Evolutionary conservation across 1,140 invertebrate genomes (phyloP).

Genomic region (Grapholita molesta): DNA sequence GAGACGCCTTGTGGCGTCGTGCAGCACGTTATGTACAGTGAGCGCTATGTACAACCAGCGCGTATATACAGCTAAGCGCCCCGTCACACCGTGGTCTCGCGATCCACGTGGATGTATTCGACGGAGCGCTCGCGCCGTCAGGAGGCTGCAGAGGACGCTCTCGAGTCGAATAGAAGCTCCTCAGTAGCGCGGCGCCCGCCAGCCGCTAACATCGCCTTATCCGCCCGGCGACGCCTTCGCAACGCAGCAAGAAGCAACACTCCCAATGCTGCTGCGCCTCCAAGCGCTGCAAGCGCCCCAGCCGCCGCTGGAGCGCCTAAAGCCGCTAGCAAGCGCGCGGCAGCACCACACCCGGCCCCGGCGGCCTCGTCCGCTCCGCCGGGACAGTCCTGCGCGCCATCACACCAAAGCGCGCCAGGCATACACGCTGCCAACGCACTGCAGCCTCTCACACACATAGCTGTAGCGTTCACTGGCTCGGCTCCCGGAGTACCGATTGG

Average conservation of each 20-base stretch:
- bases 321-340: conserved; percentile 47
- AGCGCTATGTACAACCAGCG: conserved; percentile 22
- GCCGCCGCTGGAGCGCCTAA: conserved; percentile 69
- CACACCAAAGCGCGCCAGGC: conserved; percentile 51
- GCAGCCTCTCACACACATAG: conserved; percentile 46
- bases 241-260: conserved; percentile 54
- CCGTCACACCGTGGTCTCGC: conserved; percentile 90
- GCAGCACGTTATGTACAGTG: conserved; percentile 16
- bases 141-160: conserved; percentile 81
- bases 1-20: conserved; percentile 9
- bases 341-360: conserved; percentile 57
- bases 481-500: conserved; percentile 21
- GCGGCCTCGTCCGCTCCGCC: conserved; percentile 55
- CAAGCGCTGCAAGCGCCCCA: conserved; percentile 64
- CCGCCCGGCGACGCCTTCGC: conserved; percentile 48
- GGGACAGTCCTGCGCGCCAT: conserved; percentile 49
- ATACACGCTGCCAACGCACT: conserved; percentile 56
- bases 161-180: conserved; percentile 79
- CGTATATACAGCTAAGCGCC: conserved; percentile 31
- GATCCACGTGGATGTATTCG: conserved; percentile 93
- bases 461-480: conserved; percentile 56
- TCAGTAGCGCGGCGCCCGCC: conserved; percentile 75
- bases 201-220: conserved; percentile 75
- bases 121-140: conserved; percentile 92
- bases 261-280: conserved; percentile 59